These are phyloP conservation scores for Boleophthalmus pectinirostris DNA, from an alignment of 2,113 vertebrate species.

Conservation along the genomic window DNA sequence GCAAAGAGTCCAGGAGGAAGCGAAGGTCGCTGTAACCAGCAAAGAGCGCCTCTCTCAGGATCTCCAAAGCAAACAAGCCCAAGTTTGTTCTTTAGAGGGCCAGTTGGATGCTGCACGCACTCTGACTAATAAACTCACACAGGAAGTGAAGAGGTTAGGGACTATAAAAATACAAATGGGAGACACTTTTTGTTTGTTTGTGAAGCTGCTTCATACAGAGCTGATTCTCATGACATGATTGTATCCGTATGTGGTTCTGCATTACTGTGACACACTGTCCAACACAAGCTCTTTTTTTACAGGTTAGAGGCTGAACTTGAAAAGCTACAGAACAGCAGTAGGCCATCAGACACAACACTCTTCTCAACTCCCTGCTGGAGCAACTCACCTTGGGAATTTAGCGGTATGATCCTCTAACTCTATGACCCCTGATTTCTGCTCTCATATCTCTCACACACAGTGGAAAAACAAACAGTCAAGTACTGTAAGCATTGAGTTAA, in stretches of 20 bases:
- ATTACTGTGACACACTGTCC: background rate
- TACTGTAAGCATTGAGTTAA: constrained; percentile 16
- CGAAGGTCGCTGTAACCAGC: constrained; percentile 40
- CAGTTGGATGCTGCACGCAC: constrained; percentile 74
- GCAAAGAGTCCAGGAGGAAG: constrained; percentile 61
- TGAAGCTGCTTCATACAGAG: background rate
- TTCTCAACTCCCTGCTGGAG: constrained; percentile 80
- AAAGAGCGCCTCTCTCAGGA: constrained; percentile 73
- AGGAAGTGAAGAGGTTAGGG: constrained; percentile 79
- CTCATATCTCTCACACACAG: constrained; percentile 15
- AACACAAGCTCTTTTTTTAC: background rate
- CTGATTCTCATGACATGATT: background rate
- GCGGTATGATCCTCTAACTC: constrained; percentile 52
- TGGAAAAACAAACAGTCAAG: constrained; percentile 27
- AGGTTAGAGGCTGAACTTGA: constrained; percentile 80
- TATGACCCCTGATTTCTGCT: constrained; percentile 18
- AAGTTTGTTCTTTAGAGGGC: constrained; percentile 77
- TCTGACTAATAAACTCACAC: constrained; percentile 69
- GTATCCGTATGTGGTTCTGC: background rate
- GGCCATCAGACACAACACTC: constrained; percentile 58
- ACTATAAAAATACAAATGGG: background rate
- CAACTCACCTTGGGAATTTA: constrained; percentile 70
- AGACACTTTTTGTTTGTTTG: background rate
- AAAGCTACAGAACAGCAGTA: constrained; percentile 73
- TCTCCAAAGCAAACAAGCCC: constrained; percentile 75